Conservation (phyloP, 2,888 invertebrate genomes). For the Lutraria lutraria region DNA sequence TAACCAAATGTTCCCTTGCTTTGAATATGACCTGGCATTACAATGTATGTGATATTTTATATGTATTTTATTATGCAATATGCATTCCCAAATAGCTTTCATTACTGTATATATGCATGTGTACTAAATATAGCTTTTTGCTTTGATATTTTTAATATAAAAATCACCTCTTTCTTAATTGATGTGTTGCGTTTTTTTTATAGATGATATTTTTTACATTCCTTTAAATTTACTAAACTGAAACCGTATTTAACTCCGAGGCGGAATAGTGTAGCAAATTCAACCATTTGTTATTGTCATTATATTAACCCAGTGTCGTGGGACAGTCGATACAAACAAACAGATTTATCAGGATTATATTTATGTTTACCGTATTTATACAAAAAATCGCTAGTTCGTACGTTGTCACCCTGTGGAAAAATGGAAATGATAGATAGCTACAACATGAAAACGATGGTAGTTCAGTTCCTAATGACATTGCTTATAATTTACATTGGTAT, state of each 20-base stretch:
- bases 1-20: neutral
- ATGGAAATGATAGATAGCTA: too few relatives aligned
- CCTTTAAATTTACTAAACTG: too few relatives aligned
- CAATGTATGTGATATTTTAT: neutral
- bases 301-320: neutral
- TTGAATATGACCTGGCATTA: neutral
- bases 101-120: conserved; percentile 3
- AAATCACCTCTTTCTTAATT: neutral
- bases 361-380: too few relatives aligned
- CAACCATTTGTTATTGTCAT: neutral
- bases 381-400: too few relatives aligned
- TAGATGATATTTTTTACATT: neutral
- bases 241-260: too few relatives aligned
- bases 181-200: neutral
- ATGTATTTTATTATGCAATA: conserved; percentile 2
- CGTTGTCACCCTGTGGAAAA: too few relatives aligned
- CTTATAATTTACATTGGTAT: too few relatives aligned
- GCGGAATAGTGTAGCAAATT: neutral
- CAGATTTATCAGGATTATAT: too few relatives aligned
- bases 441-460: too few relatives aligned
- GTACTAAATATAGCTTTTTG: neutral
- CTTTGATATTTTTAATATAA: neutral
- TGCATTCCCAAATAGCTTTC: conserved; percentile 15
- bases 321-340: neutral
- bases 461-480: too few relatives aligned